A percentile compares a stretch with the other conserved stretches of the same genome.
Conservation (phyloP, 2,888 invertebrate species). For the Epirrhoe alternata region DNA sequence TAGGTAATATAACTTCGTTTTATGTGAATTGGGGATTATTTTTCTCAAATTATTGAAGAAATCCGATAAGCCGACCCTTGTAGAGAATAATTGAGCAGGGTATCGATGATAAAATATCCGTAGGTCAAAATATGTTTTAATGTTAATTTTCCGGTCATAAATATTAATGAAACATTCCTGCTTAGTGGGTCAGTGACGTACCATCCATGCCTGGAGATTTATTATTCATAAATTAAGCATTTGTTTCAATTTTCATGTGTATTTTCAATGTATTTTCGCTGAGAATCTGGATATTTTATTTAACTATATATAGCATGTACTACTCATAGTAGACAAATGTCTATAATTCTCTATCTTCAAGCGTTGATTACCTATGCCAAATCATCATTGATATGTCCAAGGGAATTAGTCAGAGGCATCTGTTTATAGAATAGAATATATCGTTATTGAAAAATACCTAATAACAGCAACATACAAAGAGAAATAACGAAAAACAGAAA, state of each 20-base stretch:
- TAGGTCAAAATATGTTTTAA: constrained; percentile 75
- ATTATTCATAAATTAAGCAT: constrained; percentile 39
- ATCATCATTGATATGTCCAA: no score
- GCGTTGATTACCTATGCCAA: no score
- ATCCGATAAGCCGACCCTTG: constrained; percentile 51
- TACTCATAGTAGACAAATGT: no score
- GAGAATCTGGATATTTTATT: not conserved
- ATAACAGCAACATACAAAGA: no score
- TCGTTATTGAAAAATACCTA: no score
- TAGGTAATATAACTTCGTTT: constrained; percentile 32
- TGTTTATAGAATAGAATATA: no score
- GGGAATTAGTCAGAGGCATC: no score
- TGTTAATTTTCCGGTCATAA: constrained; percentile 79
- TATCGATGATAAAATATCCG: constrained; percentile 62
- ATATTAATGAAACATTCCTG: constrained; percentile 77
- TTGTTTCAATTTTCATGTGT: constrained; percentile 20
- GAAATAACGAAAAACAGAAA: no score
- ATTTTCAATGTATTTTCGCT: not conserved
- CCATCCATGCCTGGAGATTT: constrained; percentile 38
- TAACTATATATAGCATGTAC: no score
- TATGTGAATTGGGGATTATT: constrained; percentile 33
- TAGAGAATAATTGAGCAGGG: constrained; percentile 47
- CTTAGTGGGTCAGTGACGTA: constrained; percentile 57
- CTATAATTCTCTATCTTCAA: no score
- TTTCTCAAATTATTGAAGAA: constrained; percentile 41